Conservation (phyloP, 2,113 vertebrate genomes). For the Ciconia stormi region DNA sequence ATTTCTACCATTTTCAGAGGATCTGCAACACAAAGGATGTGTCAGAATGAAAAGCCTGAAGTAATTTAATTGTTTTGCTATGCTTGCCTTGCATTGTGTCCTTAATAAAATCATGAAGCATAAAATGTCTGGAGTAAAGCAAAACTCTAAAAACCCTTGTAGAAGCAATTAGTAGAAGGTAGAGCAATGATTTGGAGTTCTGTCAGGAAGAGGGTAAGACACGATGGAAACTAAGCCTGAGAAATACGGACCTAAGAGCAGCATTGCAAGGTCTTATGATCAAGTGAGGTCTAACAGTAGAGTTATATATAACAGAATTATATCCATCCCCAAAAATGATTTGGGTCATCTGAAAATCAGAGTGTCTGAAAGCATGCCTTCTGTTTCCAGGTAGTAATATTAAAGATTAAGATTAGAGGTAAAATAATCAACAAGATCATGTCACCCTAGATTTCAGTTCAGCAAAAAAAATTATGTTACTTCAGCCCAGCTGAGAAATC, state of each 20-base stretch:
- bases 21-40: neutral
- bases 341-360: neutral
- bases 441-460: neutral
- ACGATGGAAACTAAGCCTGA: neutral
- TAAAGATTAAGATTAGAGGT: neutral
- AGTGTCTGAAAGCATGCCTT: neutral
- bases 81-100: neutral
- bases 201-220: neutral
- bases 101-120: neutral
- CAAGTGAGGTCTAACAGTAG: neutral
- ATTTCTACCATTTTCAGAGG: neutral
- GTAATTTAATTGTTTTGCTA: neutral
- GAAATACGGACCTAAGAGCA: neutral
- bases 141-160: neutral
- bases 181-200: neutral
- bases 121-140: neutral
- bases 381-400: neutral
- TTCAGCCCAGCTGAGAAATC: neutral
- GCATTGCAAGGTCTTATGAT: neutral
- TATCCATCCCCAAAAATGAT: neutral
- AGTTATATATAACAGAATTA: neutral
- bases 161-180: neutral
- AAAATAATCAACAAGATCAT: neutral
- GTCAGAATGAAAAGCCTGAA: neutral
- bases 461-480: neutral